Conservation (phyloP, 2,113 vertebrate species). For the Chrysemys picta region DNA sequence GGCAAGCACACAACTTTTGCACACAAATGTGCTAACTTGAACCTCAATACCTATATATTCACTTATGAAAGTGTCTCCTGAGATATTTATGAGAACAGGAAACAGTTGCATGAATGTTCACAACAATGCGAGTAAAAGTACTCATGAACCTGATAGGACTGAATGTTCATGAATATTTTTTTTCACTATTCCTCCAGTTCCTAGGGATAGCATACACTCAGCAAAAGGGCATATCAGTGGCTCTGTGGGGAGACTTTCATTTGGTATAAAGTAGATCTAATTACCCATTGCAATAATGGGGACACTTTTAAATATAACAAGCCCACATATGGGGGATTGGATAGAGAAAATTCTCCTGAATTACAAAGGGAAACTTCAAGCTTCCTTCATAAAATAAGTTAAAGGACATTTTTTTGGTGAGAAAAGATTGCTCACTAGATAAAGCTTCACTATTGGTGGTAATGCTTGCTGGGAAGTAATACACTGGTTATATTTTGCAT, state of each 20-base stretch:
- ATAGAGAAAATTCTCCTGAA: not conserved
- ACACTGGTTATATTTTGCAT: not conserved
- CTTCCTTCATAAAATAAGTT: not conserved
- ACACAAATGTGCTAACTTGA: not conserved
- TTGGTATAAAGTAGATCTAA: not conserved
- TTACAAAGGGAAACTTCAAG: not conserved
- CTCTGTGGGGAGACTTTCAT: not conserved
- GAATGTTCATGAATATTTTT: not conserved
- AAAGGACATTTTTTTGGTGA: not conserved
- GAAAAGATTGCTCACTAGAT: not conserved
- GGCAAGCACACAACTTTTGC: not conserved
- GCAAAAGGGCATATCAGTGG: not conserved
- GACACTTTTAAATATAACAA: not conserved
- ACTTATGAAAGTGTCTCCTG: not conserved
- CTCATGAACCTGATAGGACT: not conserved
- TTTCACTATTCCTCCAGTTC: not conserved
- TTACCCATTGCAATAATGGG: not conserved
- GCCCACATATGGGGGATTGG: not conserved
- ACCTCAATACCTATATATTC: not conserved
- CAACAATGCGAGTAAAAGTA: not conserved
- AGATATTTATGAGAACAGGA: not conserved
- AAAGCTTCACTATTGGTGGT: not conserved
- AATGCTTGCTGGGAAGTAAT: not conserved
- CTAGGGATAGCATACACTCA: not conserved
- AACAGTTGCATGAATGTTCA: not conserved